Evolutionary conservation across 2,888 invertebrate species (phyloP), one percentile per base, ranked within the genome.

Genomic region (Ochropacha duplaris): DNA sequence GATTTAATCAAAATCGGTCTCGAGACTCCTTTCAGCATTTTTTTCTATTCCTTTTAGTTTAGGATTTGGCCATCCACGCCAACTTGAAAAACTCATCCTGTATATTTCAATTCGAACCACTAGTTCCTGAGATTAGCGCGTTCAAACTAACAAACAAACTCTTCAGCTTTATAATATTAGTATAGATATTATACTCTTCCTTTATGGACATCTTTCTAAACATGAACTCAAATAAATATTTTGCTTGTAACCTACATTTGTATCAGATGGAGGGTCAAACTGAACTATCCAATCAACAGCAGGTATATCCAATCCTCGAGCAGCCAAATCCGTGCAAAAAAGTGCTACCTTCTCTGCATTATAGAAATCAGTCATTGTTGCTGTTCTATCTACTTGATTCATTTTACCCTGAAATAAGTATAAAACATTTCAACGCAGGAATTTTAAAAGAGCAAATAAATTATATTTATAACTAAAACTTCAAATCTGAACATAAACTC

Each of bases 231-330:
- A 39, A n/a, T 9, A 39, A 56, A 12, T 31, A 39, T n/a, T 14
- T 16, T 6, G 12, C 26, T 36, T 22, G 19, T 9, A 44, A 72
- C 83, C 83, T 80, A 96, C 97, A 93, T 97, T 98, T 2, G 99
- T 98, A 94, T 99, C 99, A 93, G 99, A 98, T 78, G 99, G 99
- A 12, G 99, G 99, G 94, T 99, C 99, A 84, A 95, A 99, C 85
- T 99, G 99, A 0, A 99, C 98, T 79, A 99, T 99, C 99, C 99
- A 99, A 87, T 99, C 99, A 0, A 99, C 99, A 54, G 96, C 96
- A 0, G 99, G 99, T 86, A 99, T 99, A 84, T 99, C 99, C 64
- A 99, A 91, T 54, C 98, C 98, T 92, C 98, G 94, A 0, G 99
- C 99, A 4, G 99, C 99, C 12, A 99, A 97, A 88, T 99, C 99